Base-by-base conservation (phyloP, 2,113 vertebrate genomes). In the Procavia capensis region DNA sequence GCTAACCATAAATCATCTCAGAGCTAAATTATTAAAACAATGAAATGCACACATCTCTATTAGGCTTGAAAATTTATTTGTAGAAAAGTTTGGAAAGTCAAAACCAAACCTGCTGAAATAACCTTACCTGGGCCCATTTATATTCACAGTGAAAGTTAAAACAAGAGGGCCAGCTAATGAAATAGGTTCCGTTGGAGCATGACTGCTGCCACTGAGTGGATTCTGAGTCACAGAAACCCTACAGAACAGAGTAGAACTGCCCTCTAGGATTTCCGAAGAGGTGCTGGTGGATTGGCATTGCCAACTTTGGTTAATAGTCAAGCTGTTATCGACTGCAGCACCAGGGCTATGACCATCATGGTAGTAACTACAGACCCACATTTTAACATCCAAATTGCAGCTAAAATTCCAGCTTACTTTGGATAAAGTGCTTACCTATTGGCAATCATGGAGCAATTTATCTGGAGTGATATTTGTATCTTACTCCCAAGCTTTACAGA, bases 21-120 rank as follows among this genome's bases (percentile, higher is more conserved):
- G 84, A 50, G 78, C 80, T 74, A 14, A 94, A 78, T 90, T 91
- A 91, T 91, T 64, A 91, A 94, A 94, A 86, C 81, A 20, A 68
- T 2, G 54, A 78, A 59, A 88, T 9, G 54, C 57, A 76, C 87
- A 17, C 54, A 1, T 75, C 70, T 83, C 95, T 88, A 70, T 87
- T 50, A 68, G 84, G 83, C 66, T 72, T 47, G 79, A 81, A 64
- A 91, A 70, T 59, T 11, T 74, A 39, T 84, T 83, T 41, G 87
- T 14, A 84, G 72, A 59, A 2, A 1, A 88, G 90, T 68, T 31
- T 70, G 31, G 10, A 61, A 20, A 0, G 72, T 93, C 74, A 45
- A 22, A 80, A 39, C 68, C 64, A 43, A 74, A 29, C 17, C 34
- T 2, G 8, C 41, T 6, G 25, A 96, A 63, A 36, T 11, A 10